Evolutionary conservation across 2,113 vertebrate species (phyloP).

Genomic region (Edolisoma coerulescens): DNA sequence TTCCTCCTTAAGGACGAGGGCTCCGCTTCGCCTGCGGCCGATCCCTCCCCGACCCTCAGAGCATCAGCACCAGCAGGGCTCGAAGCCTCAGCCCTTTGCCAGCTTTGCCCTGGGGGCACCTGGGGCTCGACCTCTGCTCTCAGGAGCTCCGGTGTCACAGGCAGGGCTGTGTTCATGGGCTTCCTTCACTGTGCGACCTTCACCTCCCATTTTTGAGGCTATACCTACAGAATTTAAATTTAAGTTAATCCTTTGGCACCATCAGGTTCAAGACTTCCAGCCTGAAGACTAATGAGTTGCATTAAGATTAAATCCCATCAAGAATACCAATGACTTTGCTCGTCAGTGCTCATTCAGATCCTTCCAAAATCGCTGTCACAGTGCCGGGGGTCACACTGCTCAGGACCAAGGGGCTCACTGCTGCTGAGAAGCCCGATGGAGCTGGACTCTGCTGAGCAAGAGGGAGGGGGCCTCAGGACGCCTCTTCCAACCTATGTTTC

Average conservation of each 20-base stretch:
- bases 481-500: neutral
- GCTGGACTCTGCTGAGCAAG: neutral
- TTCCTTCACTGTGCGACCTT: neutral
- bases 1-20: neutral
- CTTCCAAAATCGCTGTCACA: rapidly evolving
- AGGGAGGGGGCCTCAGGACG: neutral
- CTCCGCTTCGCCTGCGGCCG: neutral
- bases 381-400: neutral
- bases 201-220: neutral
- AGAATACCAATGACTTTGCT: neutral
- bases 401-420: neutral
- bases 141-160: neutral
- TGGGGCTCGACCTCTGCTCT: neutral
- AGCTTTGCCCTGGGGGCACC: neutral
- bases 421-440: neutral
- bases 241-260: neutral
- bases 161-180: neutral
- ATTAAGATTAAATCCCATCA: slow-evolving; percentile 2
- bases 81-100: neutral
- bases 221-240: neutral
- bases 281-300: neutral
- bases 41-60: neutral
- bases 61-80: neutral
- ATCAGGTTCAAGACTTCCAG: neutral
- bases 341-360: neutral